A percentile compares a stretch with the other conserved stretches of the same genome.
Evolutionary conservation across 1,140 invertebrate species (phyloP).

Genomic region (Armadillidium nasatum): DNA sequence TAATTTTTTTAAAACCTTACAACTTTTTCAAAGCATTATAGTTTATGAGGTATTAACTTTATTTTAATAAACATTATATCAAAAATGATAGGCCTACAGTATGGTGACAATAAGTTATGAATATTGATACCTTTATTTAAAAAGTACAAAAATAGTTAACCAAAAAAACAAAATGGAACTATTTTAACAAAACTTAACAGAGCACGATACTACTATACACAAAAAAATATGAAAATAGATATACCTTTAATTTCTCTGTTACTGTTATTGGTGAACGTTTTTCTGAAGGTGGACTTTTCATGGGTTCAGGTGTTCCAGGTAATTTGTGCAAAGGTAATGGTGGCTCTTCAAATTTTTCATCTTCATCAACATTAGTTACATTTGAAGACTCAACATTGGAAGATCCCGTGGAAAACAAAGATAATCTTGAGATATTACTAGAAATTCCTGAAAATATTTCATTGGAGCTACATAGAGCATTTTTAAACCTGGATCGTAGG

Average conservation of each 20-base stretch:
- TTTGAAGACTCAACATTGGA: not conserved
- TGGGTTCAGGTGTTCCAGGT: conserved; percentile 4
- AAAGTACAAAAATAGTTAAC: too few relatives aligned
- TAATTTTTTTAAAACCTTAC: too few relatives aligned
- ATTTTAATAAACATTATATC: too few relatives aligned
- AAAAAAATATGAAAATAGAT: not conserved
- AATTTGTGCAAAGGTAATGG: not conserved
- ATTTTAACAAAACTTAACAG: too few relatives aligned
- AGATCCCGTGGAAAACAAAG: not conserved
- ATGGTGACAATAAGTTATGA: too few relatives aligned
- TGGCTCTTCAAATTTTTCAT: not conserved
- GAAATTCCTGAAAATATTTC: not conserved
- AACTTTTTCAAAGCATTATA: too few relatives aligned
- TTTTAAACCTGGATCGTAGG: not conserved
- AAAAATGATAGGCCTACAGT: too few relatives aligned
- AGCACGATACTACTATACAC: too few relatives aligned
- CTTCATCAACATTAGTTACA: not conserved
- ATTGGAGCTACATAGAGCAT: not conserved
- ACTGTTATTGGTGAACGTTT: not conserved
- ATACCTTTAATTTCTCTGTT: not conserved
- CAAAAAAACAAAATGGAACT: too few relatives aligned
- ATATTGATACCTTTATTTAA: too few relatives aligned
- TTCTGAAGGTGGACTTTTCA: not conserved
- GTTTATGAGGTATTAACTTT: too few relatives aligned
- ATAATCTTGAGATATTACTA: not conserved